These are phyloP conservation scores for Drosophila recens DNA, from an alignment of 2,888 invertebrate species.

Conservation along the genomic window DNA sequence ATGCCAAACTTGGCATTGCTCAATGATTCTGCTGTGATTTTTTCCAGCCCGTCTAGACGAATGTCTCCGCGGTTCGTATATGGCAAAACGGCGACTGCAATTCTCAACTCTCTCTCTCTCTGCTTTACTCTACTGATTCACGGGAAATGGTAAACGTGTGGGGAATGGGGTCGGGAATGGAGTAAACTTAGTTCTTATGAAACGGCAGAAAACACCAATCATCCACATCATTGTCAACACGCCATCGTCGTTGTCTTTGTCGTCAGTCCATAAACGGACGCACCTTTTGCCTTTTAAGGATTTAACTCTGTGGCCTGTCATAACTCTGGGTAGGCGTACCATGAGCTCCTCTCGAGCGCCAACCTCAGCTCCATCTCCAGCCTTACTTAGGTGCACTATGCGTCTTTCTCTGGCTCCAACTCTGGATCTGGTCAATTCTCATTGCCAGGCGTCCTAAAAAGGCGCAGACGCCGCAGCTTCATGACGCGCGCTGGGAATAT, in stretches of 20 bases:
- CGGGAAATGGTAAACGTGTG: conserved; percentile 43
- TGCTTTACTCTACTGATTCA: conserved; percentile 42
- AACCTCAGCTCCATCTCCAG: neutral
- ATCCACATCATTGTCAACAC: conserved; percentile 78
- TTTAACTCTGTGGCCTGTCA: conserved; percentile 67
- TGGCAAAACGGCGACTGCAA: conserved; percentile 63
- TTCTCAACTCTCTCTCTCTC: conserved; percentile 28
- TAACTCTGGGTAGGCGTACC: conserved; percentile 73
- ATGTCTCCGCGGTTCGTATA: conserved; percentile 62
- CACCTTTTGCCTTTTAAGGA: conserved; percentile 70
- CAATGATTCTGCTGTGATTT: conserved; percentile 78
- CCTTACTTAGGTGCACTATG: conserved; percentile 52
- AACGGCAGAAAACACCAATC: conserved; percentile 75
- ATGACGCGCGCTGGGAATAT: conserved; percentile 79
- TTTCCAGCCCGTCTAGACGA: conserved; percentile 74
- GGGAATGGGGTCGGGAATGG: conserved; percentile 23
- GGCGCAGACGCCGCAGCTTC: conserved; percentile 79
- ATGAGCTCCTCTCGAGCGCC: conserved; percentile 31
- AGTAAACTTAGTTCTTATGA: conserved; percentile 61
- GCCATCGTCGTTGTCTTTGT: conserved; percentile 59
- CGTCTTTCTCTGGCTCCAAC: conserved; percentile 23
- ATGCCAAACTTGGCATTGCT: conserved; percentile 75
- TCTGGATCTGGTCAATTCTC: conserved; percentile 41
- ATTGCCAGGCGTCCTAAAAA: conserved; percentile 67
- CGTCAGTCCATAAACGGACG: conserved; percentile 77